Evolutionary conservation across 2,888 invertebrate species (phyloP), one percentile per base, ranked within the genome.

Genomic region (Melinaea marsaeus): DNA sequence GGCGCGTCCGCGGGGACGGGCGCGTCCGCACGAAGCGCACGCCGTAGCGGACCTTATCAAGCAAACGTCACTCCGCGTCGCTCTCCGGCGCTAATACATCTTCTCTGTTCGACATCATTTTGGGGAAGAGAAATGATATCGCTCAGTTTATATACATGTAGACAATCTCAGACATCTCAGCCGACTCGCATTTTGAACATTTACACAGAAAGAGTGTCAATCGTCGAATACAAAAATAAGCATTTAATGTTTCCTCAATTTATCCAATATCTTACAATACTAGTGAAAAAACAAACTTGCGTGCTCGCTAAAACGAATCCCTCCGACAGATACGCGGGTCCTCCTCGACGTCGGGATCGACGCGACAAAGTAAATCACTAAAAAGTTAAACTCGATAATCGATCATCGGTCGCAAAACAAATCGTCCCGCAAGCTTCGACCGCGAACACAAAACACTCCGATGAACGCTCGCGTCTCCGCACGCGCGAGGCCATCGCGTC

Each of bases 161-260:
- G 64, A 68, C 65, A 64, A 66, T 63, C 65, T 68, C 63, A 61
- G 60, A 57, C 60, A 63, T 63, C 67, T 56, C 46, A 61, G 64
- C 68, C 65, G 69, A 69, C 69, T 66, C 51, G 72, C 63, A 62
- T 66, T 79, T 85, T 85, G 81, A 84, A 81, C 86, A 85, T 86
- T 85, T 83, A 89, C 85, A 88, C 71, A 72, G 83, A 82, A 83
- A 85, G 81, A 86, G 82, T 84, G 81, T 87, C 84, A 84, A 81
- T 86, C 83, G 77, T 88, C 86, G 81, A 89, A 89, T 90, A 90
- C 84, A 90, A 90, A 90, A 90, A 90, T 90, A 90, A 90, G 90
- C 90, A 86, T 86, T 88, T 84, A 86, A 83, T 87, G 85, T 89
- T 87, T 85, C 79, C 79, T 87, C 88, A 85, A 84, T 84, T 87